Evolutionary conservation across 2,113 vertebrate genomes (phyloP), one percentile per base, ranked within the genome.

Genomic region (Phoenicopterus ruber): DNA sequence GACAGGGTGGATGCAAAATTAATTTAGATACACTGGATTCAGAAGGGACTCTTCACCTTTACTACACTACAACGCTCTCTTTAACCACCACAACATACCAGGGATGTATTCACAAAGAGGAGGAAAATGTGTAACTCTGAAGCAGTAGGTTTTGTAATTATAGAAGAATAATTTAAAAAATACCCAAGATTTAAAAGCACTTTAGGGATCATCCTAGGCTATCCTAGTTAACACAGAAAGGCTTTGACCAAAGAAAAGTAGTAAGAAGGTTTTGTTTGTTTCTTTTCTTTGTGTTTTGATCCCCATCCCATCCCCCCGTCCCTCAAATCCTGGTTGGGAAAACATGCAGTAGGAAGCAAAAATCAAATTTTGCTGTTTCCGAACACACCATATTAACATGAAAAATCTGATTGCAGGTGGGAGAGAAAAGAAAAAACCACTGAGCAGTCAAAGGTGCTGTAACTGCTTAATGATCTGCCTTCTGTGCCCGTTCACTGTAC

Each of bases 21-120:
- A 73, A 46, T 58, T 72, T 67, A 58, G 38, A 86, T 44, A 32
- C 13, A 52, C 18, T 12, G 4, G 29, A 67, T 54, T 74, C 52
- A 54, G 46, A 82, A 82, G n/a, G 31, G 9, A 79, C 36, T 32
- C n/a, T 55, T 47, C 38, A 74, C 40, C 22, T 67, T 54, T 22
- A n/a, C 10, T 29, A 55, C 0, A 0, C 18, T 46, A 36, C 18
- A 50, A 42, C 1, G 4, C 29, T 78, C 29, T 78, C 40, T 16
- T 40, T 49, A 85, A 87, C 16, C 32, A 40, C 20, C 5, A 2
- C 4, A 69, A 59, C 2, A 6, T 9, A 50, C 1, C 36, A 73
- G 17, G 17, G 13, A 66, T 0, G 1, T 2, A n/a, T 7, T 81
- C 17, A 69, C 0, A 0, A 13, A 73, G 17, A 73, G 17, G 5